Percentiles rank a stretch among this genome's conserved stretches.
Conservation (phyloP, 2,797 vertebrate genomes). For the Momotus momota region DNA sequence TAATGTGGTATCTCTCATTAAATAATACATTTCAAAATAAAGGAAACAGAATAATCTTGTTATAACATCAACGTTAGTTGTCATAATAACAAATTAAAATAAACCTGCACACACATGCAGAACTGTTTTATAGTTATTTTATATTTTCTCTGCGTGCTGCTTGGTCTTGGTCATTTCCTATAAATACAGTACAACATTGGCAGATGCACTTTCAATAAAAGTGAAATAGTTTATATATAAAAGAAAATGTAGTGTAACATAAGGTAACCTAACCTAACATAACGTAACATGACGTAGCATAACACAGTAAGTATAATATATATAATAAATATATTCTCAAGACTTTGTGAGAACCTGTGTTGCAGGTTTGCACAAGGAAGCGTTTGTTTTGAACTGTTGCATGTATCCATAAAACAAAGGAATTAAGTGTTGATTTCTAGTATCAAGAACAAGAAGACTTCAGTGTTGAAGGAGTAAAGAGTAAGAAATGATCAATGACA, state of each 20-base stretch:
- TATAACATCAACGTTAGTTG: background rate
- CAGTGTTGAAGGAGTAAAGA: background rate
- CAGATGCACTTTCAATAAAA: background rate
- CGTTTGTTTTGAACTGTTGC: background rate
- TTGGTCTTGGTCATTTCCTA: background rate
- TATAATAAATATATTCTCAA: background rate
- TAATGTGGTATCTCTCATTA: background rate
- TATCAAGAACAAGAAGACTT: background rate
- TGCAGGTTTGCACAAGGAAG: background rate
- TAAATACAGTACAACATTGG: background rate
- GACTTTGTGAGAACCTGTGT: background rate
- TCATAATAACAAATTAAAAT: background rate
- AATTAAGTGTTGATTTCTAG: background rate
- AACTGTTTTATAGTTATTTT: background rate
- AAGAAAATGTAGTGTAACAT: background rate
- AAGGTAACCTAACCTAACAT: background rate
- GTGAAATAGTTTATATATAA: background rate
- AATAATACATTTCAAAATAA: background rate
- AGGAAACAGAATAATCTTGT: background rate
- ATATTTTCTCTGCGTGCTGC: background rate
- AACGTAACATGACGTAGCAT: no score
- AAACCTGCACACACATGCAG: background rate
- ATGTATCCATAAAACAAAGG: background rate
- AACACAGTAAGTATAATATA: background rate
- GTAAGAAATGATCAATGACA: background rate